A percentile compares a stretch with the other conserved stretches of the same genome.
Conservation (phyloP, 2,888 invertebrate genomes). For the Ophonus ardosiacus region DNA sequence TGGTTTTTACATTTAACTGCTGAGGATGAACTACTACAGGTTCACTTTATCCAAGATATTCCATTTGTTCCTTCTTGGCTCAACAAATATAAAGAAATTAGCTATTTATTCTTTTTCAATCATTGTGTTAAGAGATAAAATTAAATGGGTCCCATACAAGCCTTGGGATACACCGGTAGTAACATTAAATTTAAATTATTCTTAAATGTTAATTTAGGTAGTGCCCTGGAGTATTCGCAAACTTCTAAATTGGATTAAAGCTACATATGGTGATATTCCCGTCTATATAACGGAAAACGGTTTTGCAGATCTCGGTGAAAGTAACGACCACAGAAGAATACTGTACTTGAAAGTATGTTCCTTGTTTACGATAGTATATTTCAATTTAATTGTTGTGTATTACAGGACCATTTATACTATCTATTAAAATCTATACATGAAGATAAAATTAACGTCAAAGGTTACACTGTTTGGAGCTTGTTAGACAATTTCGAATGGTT, state of each 20-base stretch:
- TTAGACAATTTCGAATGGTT: conserved; percentile 82
- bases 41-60: too few species aligned
- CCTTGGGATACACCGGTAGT: neutral
- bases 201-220: conserved; percentile 71
- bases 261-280: conserved; percentile 75
- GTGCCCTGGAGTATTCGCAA: conserved; percentile 80
- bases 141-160: neutral
- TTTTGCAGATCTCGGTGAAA: conserved; percentile 76
- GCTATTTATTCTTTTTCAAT: too few species aligned
- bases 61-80: too few species aligned
- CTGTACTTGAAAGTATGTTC: conserved; percentile 69
- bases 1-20: too few species aligned
- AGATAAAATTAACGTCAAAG: conserved; percentile 76
- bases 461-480: conserved; percentile 81
- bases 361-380: neutral
- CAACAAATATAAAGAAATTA: too few species aligned
- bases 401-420: conserved; percentile 68
- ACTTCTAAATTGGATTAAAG: conserved; percentile 75
- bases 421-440: conserved; percentile 69
- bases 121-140: neutral
- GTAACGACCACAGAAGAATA: conserved; percentile 76
- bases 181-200: neutral
- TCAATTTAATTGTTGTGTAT: conserved; percentile 22
- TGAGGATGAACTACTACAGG: too few species aligned
- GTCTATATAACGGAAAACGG: conserved; percentile 81